phyloP scores from a whole-genome alignment of 2,797 vertebrate species.

The Saxicola maurus region DNA sequence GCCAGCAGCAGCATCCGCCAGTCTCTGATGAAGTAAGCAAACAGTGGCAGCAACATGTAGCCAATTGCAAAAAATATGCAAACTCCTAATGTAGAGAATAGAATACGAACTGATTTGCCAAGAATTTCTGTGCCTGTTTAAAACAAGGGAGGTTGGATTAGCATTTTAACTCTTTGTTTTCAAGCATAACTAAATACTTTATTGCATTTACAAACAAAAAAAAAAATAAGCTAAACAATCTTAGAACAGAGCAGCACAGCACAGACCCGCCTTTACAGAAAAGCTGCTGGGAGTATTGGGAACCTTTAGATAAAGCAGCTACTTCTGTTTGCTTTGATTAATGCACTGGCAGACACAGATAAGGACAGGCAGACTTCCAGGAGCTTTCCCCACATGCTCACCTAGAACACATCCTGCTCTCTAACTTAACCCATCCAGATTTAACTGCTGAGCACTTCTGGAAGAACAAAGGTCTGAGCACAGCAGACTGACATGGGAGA shows the following conservation, averaged over 20 bases:
- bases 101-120: constrained; percentile 75
- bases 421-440: background rate
- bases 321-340: background rate
- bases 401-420: background rate
- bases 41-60: constrained; percentile 87
- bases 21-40: constrained; percentile 83
- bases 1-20: constrained; percentile 85
- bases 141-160: constrained; percentile 71
- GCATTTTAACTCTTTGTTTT: constrained; percentile 40
- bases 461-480: background rate
- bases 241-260: background rate
- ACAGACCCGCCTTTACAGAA: background rate
- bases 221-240: background rate
- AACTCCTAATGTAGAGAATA: constrained; percentile 85
- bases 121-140: constrained; percentile 85
- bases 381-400: background rate
- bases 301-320: background rate
- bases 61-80: constrained; percentile 83
- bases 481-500: background rate
- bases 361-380: background rate
- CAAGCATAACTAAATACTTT: constrained; percentile 17
- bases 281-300: background rate
- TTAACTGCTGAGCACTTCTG: background rate
- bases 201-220: constrained; percentile 4
- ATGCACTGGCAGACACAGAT: background rate